phyloP scores from a whole-genome alignment of 2,113 vertebrate genomes.

The Sturnira hondurensis region DNA sequence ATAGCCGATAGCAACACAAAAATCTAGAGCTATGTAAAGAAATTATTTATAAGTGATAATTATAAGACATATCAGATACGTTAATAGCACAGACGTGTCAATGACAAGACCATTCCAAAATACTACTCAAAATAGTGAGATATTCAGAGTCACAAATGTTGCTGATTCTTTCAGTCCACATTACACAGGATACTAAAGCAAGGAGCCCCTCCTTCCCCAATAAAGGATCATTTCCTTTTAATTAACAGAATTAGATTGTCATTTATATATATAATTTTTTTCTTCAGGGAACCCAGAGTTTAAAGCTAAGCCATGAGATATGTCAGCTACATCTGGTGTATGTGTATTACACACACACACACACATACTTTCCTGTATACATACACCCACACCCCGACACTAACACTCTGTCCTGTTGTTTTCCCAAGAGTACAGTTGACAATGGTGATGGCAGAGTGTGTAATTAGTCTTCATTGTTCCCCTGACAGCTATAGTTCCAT shows the following conservation, averaged over 20 bases:
- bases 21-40: background rate
- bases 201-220: background rate
- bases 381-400: constrained; percentile 32
- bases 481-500: constrained; percentile 78
- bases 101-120: background rate
- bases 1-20: background rate
- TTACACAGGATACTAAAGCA: background rate
- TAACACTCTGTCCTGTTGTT: constrained; percentile 60
- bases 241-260: constrained; percentile 9
- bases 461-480: constrained; percentile 85
- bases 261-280: background rate
- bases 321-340: background rate
- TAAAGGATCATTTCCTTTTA: background rate
- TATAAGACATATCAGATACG: background rate
- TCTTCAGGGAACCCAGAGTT: background rate
- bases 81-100: background rate
- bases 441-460: constrained; percentile 77
- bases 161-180: background rate
- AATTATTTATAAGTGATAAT: background rate
- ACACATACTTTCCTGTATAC: constrained; percentile 5
- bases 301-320: background rate
- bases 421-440: constrained; percentile 74
- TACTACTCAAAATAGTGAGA: background rate
- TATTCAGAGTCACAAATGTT: background rate
- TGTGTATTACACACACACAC: background rate